Conservation (phyloP, 2,888 invertebrate species). For the Mythimna lalbum region DNA sequence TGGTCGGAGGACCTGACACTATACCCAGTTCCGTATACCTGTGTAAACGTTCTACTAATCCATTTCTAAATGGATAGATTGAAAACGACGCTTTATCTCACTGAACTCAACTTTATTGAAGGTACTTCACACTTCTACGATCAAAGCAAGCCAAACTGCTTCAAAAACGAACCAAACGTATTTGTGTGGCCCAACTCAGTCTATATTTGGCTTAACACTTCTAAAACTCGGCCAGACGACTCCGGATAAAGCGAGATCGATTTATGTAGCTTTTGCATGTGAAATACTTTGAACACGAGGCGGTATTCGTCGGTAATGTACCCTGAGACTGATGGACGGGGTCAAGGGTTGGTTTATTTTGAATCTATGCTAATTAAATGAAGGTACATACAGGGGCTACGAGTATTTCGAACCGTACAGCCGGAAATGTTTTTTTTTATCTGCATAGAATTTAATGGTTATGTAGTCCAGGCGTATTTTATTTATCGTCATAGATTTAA, state of each 20-base stretch:
- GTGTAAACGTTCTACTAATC: no score
- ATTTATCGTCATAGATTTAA: no score
- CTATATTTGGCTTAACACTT: conserved; percentile 67
- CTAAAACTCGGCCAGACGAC: conserved; percentile 66
- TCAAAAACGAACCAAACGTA: conserved; percentile 58
- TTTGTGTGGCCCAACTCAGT: conserved; percentile 42
- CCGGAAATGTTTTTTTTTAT: neutral
- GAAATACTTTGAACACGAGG: conserved; percentile 34
- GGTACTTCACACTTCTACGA: conserved; percentile 3
- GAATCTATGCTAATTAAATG: conserved; percentile 11
- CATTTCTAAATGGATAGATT: neutral
- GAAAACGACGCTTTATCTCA: neutral
- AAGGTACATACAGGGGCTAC: neutral
- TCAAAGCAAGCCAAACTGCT: conserved; percentile 22
- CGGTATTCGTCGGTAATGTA: conserved; percentile 23
- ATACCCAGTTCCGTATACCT: no score
- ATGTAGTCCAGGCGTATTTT: neutral
- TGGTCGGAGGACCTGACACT: no score
- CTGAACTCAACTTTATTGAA: neutral
- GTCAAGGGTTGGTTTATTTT: conserved; percentile 30
- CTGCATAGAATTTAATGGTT: neutral
- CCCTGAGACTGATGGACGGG: conserved; percentile 1
- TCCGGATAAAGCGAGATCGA: conserved; percentile 68
- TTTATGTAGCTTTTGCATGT: conserved; percentile 57
- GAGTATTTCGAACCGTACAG: conserved; percentile 1